Evolutionary conservation across 1,140 invertebrate species (phyloP), one percentile per base, ranked within the genome.

Genomic region (Glossosoma conforme): DNA sequence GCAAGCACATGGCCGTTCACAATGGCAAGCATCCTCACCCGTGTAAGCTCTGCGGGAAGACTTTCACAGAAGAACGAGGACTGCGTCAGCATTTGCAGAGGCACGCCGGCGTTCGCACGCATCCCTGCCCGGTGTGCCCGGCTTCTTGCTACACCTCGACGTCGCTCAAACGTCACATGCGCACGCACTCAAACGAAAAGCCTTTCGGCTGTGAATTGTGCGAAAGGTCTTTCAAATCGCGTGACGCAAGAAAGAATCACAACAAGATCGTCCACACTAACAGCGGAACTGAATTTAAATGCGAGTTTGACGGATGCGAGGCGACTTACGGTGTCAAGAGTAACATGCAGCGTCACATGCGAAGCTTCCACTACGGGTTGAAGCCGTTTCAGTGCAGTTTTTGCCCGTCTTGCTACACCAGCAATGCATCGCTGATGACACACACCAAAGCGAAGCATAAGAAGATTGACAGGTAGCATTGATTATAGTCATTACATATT

Each of bases 171-270:
- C 33, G 50, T 2, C 58, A 59, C 37, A 22, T 68, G n/a, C 60
- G 74, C 36, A 75, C 71, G 19, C 75, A 80, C 64, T 74, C 68
- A 45, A 78, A 79, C 5, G 70, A 63, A 20, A 51, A 50, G 11
- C 59, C 61, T 3, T 60, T 57, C 45, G 20, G 38, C 1, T 63
- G 61, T 44, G 48, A 45, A 8, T 30, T 62, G 15, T 67, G 65
- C 54, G 49, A 52, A 2, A 4, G 15, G 22, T 10, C 43, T 2
- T 53, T 53, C 38, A 53, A 53, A 25, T 41, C 51, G 6, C 14
- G 15, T 1, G 43, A 53, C 18, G 30, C 51, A 2, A 41, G 36
- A 19, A 19, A 20, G 2, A 18, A 44, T 4, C 51, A 53, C 14
- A 20, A 32, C 10, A 53, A 53, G 37, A 25, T 45, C 8, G 51